Percentiles rank a stretch among this genome's conserved stretches.
Evolutionary conservation across 1,140 invertebrate species (phyloP).

Genomic region (Drosophila setifemur): DNA sequence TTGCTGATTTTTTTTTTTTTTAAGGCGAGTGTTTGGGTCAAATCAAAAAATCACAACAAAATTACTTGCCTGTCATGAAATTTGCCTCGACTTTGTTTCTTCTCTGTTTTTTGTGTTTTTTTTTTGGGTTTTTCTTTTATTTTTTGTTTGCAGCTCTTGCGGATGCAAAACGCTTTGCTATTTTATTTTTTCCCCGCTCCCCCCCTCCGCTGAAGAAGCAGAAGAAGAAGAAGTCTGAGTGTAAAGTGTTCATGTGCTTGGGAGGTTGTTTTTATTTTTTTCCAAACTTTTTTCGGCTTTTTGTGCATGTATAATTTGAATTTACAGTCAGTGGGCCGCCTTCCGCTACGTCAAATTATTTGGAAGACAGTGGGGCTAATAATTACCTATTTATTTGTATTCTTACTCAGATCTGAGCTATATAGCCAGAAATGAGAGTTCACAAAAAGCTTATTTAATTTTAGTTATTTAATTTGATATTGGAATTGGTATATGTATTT

Average conservation of each 20-base stretch:
- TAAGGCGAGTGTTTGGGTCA: conserved; percentile 65
- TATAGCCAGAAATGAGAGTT: too few relatives aligned
- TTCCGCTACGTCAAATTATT: conserved; percentile 61
- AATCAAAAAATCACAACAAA: conserved; percentile 80
- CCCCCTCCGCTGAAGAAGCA: not conserved
- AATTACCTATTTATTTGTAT: not conserved
- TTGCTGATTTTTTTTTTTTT: conserved; percentile 12
- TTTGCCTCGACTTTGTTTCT: conserved; percentile 71
- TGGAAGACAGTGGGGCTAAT: conserved; percentile 32
- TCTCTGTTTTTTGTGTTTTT: conserved; percentile 9
- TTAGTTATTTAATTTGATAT: too few relatives aligned
- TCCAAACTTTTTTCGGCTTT: conserved; percentile 26
- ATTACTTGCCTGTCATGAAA: conserved; percentile 77
- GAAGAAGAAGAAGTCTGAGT: conserved; percentile 50
- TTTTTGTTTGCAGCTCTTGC: conserved; percentile 38
- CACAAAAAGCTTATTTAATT: too few relatives aligned
- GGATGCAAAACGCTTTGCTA: conserved; percentile 73
- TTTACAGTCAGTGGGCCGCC: conserved; percentile 72
- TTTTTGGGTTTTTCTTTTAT: conserved; percentile 3
- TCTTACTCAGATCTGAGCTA: too few relatives aligned
- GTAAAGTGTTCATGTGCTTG: conserved; percentile 71
- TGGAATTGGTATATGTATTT: too few relatives aligned
- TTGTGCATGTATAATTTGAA: conserved; percentile 64
- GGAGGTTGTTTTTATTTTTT: conserved; percentile 36
- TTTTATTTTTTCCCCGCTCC: conserved; percentile 46